These are phyloP conservation scores for Synanthedon tipuliformis DNA, from an alignment of 2,888 invertebrate genomes.

Conservation along the genomic window DNA sequence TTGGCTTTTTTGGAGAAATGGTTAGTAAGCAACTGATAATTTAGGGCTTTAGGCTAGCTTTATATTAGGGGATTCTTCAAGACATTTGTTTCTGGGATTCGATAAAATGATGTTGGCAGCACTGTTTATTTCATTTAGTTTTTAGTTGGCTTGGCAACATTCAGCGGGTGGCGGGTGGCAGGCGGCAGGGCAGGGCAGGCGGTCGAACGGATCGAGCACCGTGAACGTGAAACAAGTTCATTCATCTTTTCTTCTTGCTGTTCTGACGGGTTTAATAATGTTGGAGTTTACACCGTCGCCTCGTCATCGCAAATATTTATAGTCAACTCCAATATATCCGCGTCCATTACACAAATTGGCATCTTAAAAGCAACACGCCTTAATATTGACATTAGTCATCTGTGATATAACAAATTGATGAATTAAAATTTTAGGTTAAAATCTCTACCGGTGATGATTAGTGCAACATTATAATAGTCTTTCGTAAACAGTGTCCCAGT, in stretches of 20 bases:
- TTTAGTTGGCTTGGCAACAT: conserved; percentile 4
- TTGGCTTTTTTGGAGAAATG: no score
- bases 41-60: no score
- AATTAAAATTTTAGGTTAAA: conserved; percentile 51
- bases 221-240: conserved; percentile 22
- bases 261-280: conserved; percentile 33
- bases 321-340: conserved; percentile 40
- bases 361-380: conserved; percentile 37
- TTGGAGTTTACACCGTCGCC: conserved; percentile 30
- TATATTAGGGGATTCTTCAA: no score
- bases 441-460: conserved; percentile 50
- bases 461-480: conserved; percentile 31
- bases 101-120: neutral
- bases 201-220: neutral
- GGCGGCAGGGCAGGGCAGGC: conserved; percentile 31
- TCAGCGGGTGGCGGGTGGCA: neutral
- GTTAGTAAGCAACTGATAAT: no score
- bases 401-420: conserved; percentile 58
- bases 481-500: conserved; percentile 19
- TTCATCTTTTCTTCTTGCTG: conserved; percentile 34
- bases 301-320: conserved; percentile 55
- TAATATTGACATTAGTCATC: conserved; percentile 53
- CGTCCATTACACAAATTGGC: conserved; percentile 42
- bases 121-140: neutral
- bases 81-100: no score